Evolutionary conservation across 2,888 invertebrate genomes (phyloP), one percentile per base, ranked within the genome.

Genomic region (Lomographa bimaculata): DNA sequence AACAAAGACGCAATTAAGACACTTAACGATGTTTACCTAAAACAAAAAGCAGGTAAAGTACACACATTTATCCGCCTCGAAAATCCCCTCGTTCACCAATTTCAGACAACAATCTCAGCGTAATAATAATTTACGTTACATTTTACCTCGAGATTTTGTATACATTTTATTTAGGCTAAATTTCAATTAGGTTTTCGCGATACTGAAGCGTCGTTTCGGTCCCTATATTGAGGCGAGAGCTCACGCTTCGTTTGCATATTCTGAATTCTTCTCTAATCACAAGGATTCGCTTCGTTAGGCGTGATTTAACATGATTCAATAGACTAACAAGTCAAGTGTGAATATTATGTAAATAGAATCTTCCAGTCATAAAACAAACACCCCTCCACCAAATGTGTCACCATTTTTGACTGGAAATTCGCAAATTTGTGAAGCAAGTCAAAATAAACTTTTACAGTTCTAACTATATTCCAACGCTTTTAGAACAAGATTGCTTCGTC

Each of bases 321-420:
- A 16, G 19, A 19, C 27, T 28, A 19, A 26, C 24, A 41, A 47
- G 29, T 40, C 50, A 38, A 29, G 18, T 36, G 33, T 24, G 21
- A 35, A 18, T 12, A 14, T 14, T 14, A 4, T 14, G 14, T 4
- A n/a, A n/a, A n/a, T n/a, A n/a, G n/a, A n/a, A n/a, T n/a, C n/a
- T n/a, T n/a, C n/a, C n/a, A n/a, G n/a, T n/a, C n/a, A n/a, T n/a
- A n/a, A n/a, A n/a, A n/a, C n/a, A n/a, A n/a, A n/a, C n/a, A n/a
- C n/a, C n/a, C n/a, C n/a, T n/a, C n/a, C n/a, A n/a, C n/a, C n/a
- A n/a, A n/a, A n/a, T n/a, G n/a, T n/a, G n/a, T n/a, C n/a, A n/a
- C n/a, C n/a, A n/a, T n/a, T n/a, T n/a, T n/a, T n/a, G n/a, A n/a
- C n/a, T n/a, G n/a, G n/a, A n/a, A n/a, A n/a, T n/a, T n/a, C n/a